These are phyloP conservation scores for Scytalopus superciliaris DNA, from an alignment of 2,113 vertebrate genomes.

Conservation along the genomic window DNA sequence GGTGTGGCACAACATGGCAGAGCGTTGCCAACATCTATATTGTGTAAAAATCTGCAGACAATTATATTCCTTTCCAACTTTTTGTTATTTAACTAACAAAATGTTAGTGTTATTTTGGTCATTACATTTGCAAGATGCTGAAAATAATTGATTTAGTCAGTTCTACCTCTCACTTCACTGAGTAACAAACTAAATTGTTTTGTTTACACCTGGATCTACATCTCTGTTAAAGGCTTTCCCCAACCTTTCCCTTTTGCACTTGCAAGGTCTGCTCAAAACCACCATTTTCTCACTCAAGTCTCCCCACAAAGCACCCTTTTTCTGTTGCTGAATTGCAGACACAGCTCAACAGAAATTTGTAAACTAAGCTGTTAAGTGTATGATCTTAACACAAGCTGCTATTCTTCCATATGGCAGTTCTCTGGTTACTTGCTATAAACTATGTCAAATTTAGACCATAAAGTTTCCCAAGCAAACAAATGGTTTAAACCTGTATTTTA, in stretches of 20 bases:
- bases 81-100: background rate
- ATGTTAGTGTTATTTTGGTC: background rate
- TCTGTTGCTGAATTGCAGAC: background rate
- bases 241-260: background rate
- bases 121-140: background rate
- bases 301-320: background rate
- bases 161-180: background rate
- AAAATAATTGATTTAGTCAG: background rate
- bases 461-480: background rate
- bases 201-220: background rate
- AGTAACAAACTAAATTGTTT: background rate
- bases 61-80: background rate
- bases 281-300: background rate
- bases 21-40: background rate
- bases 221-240: background rate
- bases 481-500: background rate
- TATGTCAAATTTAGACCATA: background rate
- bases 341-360: background rate
- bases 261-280: background rate
- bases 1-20: background rate
- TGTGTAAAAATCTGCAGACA: background rate
- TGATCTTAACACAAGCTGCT: background rate
- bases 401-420: background rate
- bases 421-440: background rate
- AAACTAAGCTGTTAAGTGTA: background rate